Evolutionary conservation across 2,797 vertebrate species (phyloP), one percentile per base, ranked within the genome.

Genomic region (Lycodopsis pacificus): DNA sequence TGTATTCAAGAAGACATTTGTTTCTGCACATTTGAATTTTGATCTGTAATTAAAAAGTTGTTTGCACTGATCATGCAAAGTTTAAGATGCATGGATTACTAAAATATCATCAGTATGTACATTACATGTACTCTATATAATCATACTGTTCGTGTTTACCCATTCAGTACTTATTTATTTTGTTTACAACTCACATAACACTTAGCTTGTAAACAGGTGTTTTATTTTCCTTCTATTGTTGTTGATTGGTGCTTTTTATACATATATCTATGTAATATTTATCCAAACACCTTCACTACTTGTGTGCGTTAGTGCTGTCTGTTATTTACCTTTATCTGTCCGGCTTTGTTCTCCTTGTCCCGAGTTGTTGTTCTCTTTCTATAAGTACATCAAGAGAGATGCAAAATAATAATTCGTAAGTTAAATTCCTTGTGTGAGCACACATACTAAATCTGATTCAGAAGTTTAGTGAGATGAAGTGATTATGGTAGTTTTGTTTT

Each of bases 21-120:
- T 76, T 57, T 20, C 48, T 68, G 36, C 25, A 44, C 42, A 2
- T 68, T 54, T 64, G 1, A 65, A 49, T 51, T 71, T 38, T 58
- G 64, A 51, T 65, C 19, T 53, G 19, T 34, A 19, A 54, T 54
- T 72, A 48, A 20, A 7, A 64, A 22, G 27, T 53, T 34, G 27
- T 22, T 20, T 70, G 51, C 20, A 19, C 27, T 10, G 27, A 57
- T 11, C 27, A 32, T 19, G 17, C 30, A 32, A 32, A 17, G 56
- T 11, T 36, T 3, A 27, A 44, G 7, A 36, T 13, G 40, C 19
- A 4, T 34, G 32, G 32, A 42, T 34, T 22, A 30, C 14, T 27
- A 27, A 27, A 27, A 27, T 27, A 3, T 27, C 27, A 27, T 27
- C 27, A 27, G 27, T 27, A 27, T 27, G 27, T 27, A 27, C 27